Percentiles rank a stretch among this genome's conserved stretches.
Conservation (phyloP, 2,113 vertebrate genomes). For the Rana temporaria region DNA sequence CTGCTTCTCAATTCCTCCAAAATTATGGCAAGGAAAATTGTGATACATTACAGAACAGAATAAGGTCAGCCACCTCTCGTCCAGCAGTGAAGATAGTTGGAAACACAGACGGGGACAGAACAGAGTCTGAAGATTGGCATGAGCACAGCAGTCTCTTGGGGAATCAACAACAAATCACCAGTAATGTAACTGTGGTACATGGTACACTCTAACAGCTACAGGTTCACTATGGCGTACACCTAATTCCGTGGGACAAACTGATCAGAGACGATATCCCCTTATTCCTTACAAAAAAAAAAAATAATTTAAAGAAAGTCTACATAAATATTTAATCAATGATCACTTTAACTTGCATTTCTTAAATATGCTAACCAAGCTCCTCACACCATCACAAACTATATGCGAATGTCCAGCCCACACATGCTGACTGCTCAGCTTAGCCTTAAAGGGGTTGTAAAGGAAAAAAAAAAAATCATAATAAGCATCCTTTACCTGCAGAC, state of each 20-base stretch:
- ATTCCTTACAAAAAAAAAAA: not conserved
- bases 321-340: no score
- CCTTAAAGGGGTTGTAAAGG: no score
- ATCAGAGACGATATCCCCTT: not conserved
- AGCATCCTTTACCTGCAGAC: no score
- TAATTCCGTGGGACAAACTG: not conserved
- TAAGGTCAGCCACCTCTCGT: slow-evolving; percentile 34
- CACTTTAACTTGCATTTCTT: no score
- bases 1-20: no score
- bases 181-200: not conserved
- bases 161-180: not conserved
- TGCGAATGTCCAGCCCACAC: no score
- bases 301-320: no score
- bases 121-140: not conserved
- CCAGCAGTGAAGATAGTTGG: slow-evolving; percentile 2
- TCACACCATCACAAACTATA: no score
- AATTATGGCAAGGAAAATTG: not conserved
- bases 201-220: no score
- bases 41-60: slow-evolving; percentile 13
- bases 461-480: no score
- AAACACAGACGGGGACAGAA: not conserved
- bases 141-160: not conserved
- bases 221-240: not conserved
- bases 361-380: no score
- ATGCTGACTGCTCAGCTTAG: no score